Base-by-base conservation (phyloP, 1,140 invertebrate species). In the Drosophila lacertosa region DNA sequence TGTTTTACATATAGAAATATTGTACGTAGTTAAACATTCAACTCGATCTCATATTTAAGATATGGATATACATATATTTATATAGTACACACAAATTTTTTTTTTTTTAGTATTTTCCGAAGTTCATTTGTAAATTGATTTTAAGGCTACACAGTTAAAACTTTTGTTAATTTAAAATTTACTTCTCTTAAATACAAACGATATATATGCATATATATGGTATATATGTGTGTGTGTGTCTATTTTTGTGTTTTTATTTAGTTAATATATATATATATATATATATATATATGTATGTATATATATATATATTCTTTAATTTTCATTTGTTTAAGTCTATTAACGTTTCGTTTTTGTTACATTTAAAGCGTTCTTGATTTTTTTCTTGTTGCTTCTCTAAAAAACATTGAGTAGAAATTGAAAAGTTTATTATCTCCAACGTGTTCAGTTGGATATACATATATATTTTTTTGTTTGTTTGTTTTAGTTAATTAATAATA, bases 291-390 rank as follows among this genome's bases (percentile, higher is more conserved):
- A 47, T 20, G n/a, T n/a, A n/a, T n/a, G n/a, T n/a, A n/a, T n/a
- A n/a, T 58, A 47, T 60, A 39, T 5, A 37, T 60, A 33, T 24
- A 47, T 20, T 47, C 22, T 40, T 65, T 75, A 53, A 18, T 57
- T 55, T 74, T 65, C 11, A n/a, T 57, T 62, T 66, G 42, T 76
- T 74, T 82, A 82, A 88, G 82, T 88, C 82, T 88, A 88, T 88
- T 78, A 88, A 88, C 82, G 78, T 88, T 88, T 89, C 83, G 82
- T 82, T 88, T 88, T 88, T 82, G 82, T 89, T 86, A 86, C 77
- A 86, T 89, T 86, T 89, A 89, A 89, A 89, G 81, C 81, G 81
- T 82, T 82, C 69, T 82, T 79, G 65, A 74, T 89, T 71, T 84
- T 86, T 69, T 59, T 63, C 33, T 58, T 62, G 39, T 76, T 74